phyloP scores from a whole-genome alignment of 1,140 invertebrate genomes.

The Drosophila jambulina region DNA sequence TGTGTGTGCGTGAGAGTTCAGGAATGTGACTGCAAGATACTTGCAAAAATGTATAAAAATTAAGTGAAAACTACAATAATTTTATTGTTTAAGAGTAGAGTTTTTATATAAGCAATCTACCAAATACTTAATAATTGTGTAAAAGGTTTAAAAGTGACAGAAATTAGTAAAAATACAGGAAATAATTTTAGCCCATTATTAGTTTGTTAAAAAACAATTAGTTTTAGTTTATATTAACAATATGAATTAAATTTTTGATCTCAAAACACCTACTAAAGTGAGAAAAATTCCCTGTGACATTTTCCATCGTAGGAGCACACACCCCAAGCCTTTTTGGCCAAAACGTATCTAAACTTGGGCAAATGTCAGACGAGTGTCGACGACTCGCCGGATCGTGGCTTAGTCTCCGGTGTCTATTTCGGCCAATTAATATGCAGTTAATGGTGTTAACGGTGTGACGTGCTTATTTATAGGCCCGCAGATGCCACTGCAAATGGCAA shows the following conservation, averaged over 20 bases:
- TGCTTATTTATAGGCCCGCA: slow-evolving; percentile 74
- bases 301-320: not conserved
- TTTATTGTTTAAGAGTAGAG: not conserved
- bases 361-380: slow-evolving; percentile 56
- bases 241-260: not conserved
- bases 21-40: slow-evolving; percentile 56
- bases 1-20: slow-evolving; percentile 17
- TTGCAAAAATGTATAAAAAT: no score
- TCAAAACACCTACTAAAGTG: not conserved
- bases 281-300: slow-evolving; percentile 16
- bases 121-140: no score
- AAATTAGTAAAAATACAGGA: no score
- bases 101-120: not conserved
- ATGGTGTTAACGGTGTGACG: slow-evolving; percentile 78
- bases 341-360: slow-evolving; percentile 44
- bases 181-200: no score
- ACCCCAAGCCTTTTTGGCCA: slow-evolving; percentile 43
- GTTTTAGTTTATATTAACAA: not conserved
- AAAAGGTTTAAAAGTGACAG: no score
- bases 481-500: slow-evolving; percentile 68
- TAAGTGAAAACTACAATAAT: not conserved
- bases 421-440: slow-evolving; percentile 83
- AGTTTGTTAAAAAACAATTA: not conserved
- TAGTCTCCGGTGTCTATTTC: slow-evolving; percentile 68
- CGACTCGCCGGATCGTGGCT: slow-evolving; percentile 20